These are phyloP conservation scores for Drosophila anomalata DNA, from an alignment of 2,888 invertebrate genomes.

Conservation along the genomic window DNA sequence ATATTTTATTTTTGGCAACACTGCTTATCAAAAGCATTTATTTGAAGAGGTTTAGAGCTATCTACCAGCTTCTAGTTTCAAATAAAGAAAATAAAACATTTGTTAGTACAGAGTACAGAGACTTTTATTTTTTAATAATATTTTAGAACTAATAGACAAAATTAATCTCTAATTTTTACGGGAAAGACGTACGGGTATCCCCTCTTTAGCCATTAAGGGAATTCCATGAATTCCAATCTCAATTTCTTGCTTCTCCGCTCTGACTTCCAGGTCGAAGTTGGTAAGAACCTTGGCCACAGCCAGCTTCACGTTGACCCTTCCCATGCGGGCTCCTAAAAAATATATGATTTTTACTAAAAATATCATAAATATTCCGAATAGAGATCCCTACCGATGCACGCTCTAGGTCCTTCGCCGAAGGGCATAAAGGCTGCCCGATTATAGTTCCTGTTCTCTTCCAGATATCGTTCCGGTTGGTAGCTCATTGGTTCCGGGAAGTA, in stretches of 20 bases:
- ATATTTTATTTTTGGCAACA: no score
- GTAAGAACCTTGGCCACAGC: constrained; percentile 78
- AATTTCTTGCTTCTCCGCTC: constrained; percentile 66
- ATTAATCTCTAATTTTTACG: constrained; percentile 40
- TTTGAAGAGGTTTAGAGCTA: no score
- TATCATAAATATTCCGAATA: no score
- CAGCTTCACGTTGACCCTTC: constrained; percentile 80
- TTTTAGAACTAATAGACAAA: neutral
- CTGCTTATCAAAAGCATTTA: no score
- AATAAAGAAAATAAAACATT: no score
- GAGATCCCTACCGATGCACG: constrained; percentile 81
- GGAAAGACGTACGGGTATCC: constrained; percentile 73
- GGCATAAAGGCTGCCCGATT: constrained; percentile 81
- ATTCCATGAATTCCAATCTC: constrained; percentile 78
- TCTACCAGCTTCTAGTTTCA: no score
- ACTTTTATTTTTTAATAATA: neutral
- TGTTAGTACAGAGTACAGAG: no score
- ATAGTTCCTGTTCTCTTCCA: constrained; percentile 72
- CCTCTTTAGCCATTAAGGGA: constrained; percentile 74
- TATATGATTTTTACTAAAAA: neutral
- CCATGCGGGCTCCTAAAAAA: constrained; percentile 78
- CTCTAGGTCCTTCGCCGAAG: constrained; percentile 84
- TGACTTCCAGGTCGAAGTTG: constrained; percentile 72
- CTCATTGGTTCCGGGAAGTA: constrained; percentile 83
- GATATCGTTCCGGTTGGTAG: constrained; percentile 84